A percentile compares a stretch with the other conserved stretches of the same genome.
Conservation (phyloP, 1,140 invertebrate species). For the Homarus americanus region DNA sequence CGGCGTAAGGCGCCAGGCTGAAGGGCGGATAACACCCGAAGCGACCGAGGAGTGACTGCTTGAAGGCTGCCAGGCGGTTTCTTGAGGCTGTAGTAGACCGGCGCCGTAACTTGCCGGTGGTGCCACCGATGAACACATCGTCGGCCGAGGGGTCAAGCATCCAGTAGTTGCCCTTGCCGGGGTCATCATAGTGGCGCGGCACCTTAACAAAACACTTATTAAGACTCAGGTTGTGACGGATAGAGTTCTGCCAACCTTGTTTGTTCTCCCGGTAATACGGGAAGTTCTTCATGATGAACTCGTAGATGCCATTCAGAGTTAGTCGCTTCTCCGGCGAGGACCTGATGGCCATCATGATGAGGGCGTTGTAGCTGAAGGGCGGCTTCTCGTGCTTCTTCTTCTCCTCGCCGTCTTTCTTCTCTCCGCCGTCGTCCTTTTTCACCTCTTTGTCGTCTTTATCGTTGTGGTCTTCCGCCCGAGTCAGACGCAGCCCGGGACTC, state of each 20-base stretch:
- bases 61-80: slow-evolving; percentile 91
- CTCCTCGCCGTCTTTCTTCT: slow-evolving; percentile 63
- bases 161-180: slow-evolving; percentile 84
- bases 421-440: slow-evolving; percentile 37
- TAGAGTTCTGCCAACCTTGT: slow-evolving; percentile 69
- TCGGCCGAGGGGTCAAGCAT: slow-evolving; percentile 96
- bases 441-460: slow-evolving; percentile 58
- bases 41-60: slow-evolving; percentile 79
- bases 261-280: slow-evolving; percentile 69
- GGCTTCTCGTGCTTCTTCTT: slow-evolving; percentile 70
- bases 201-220: slow-evolving; percentile 70
- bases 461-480: slow-evolving; percentile 77
- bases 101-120: slow-evolving; percentile 94
- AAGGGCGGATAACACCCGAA: slow-evolving; percentile 63
- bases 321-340: slow-evolving; percentile 65
- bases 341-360: slow-evolving; percentile 68
- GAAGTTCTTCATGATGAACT: slow-evolving; percentile 72
- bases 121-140: slow-evolving; percentile 98
- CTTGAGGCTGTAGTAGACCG: slow-evolving; percentile 91
- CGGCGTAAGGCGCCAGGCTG: slow-evolving; percentile 60
- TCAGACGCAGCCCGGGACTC: slow-evolving; percentile 77
- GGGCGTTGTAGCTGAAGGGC: slow-evolving; percentile 63
- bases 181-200: slow-evolving; percentile 66
- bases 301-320: slow-evolving; percentile 67
- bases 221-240: slow-evolving; percentile 65